phyloP scores from a whole-genome alignment of 2,888 invertebrate species.

The Lamellibrachia satsuma region DNA sequence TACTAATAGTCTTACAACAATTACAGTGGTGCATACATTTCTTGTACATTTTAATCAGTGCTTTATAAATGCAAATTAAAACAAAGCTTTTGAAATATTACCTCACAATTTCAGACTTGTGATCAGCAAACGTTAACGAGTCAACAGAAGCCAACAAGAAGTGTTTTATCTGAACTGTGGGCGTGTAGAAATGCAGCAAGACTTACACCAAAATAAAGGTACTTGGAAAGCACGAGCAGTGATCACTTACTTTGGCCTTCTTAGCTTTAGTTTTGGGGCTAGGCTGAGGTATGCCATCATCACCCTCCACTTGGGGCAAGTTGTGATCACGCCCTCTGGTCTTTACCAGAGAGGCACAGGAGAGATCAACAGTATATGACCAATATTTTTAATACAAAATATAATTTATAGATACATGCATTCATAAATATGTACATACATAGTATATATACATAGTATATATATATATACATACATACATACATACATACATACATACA shows the following conservation, averaged over 20 bases:
- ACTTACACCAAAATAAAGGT: neutral
- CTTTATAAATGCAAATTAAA: neutral
- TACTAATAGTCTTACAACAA: neutral
- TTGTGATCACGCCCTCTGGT: neutral
- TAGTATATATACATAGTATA: too few relatives aligned
- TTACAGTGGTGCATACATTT: neutral
- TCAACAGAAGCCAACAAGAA: too few relatives aligned
- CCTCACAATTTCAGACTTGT: neutral
- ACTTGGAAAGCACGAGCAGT: neutral
- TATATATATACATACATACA: neutral
- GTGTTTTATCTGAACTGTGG: neutral
- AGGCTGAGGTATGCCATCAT: neutral
- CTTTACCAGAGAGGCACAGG: neutral
- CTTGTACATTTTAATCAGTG: too few relatives aligned
- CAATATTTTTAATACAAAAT: neutral
- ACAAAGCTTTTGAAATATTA: neutral
- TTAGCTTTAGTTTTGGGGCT: conserved; percentile 12
- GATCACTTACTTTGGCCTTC: neutral
- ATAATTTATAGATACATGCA: too few relatives aligned
- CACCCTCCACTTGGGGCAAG: neutral
- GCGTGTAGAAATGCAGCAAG: neutral
- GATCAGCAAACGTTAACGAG: too few relatives aligned
- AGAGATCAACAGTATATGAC: neutral
- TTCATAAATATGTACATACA: too few relatives aligned
- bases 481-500: neutral